These are phyloP conservation scores for pig (Sus scrofa) DNA, from an alignment of 2,113 vertebrate species.

Conservation along the genomic window DNA sequence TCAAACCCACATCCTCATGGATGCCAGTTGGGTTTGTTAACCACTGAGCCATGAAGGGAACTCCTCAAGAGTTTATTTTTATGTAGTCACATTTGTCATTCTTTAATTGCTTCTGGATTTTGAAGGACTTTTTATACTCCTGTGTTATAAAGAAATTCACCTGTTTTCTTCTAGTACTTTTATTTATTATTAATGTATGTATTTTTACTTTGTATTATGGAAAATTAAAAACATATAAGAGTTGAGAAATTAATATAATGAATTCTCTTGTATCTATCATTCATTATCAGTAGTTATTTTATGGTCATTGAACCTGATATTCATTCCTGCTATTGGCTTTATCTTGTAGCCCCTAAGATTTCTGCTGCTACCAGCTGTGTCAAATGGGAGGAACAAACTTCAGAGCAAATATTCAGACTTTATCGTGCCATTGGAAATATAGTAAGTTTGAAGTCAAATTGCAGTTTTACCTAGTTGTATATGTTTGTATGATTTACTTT, in stretches of 20 bases:
- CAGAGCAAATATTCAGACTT: constrained; percentile 90
- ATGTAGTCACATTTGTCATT: not conserved
- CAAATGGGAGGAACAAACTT: constrained; percentile 95
- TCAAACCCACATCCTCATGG: too few relatives aligned
- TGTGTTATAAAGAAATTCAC: not conserved
- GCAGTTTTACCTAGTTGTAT: not conserved
- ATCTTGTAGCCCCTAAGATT: constrained; percentile 93
- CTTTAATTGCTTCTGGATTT: constrained; percentile 25
- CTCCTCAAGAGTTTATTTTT: not conserved
- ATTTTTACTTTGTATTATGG: constrained; percentile 27
- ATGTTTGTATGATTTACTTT: constrained; percentile 47
- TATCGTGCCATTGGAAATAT: constrained; percentile 92
- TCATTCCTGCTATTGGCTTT: constrained; percentile 47
- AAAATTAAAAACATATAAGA: constrained; percentile 4
- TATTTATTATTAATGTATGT: not conserved
- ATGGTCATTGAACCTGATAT: not conserved
- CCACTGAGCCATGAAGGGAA: too few relatives aligned
- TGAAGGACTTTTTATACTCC: not conserved
- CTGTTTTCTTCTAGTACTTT: constrained; percentile 36
- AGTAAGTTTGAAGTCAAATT: constrained; percentile 87
- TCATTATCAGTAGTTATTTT: not conserved
- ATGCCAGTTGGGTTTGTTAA: too few relatives aligned
- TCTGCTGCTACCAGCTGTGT: constrained; percentile 91
- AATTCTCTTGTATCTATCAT: not conserved
- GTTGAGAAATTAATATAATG: not conserved